Evolutionary conservation across 2,888 invertebrate species (phyloP).

Genomic region (Dicranocentrus wangi): DNA sequence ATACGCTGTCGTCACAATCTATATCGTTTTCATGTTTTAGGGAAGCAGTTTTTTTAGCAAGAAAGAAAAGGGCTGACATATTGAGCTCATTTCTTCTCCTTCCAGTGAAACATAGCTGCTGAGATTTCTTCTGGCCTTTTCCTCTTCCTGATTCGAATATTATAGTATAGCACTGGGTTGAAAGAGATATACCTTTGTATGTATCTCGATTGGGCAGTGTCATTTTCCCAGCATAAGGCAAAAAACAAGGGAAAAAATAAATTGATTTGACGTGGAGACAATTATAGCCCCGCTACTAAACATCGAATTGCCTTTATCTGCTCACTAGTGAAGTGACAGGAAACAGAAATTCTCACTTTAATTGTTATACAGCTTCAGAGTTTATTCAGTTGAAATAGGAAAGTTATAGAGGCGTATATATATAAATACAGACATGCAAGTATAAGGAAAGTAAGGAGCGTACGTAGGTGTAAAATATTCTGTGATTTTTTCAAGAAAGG

Average conservation of each 20-base stretch:
- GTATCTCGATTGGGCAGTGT: constrained; percentile 23
- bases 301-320: no score
- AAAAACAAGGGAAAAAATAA: constrained; percentile 23
- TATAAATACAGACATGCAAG: neutral
- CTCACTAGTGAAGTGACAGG: neutral
- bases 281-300: no score
- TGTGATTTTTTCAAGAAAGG: constrained; percentile 13
- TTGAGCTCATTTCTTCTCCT: constrained; percentile 7
- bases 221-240: constrained; percentile 29
- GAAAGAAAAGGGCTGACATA: constrained; percentile 2
- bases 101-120: constrained; percentile 4
- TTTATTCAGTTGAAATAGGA: no score
- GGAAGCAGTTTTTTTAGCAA: neutral
- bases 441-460: neutral
- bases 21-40: constrained; percentile 4
- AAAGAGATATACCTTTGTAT: neutral
- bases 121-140: constrained; percentile 15
- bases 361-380: constrained; percentile 17
- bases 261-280: neutral
- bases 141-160: constrained; percentile 10
- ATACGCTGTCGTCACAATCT: no score
- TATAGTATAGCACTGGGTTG: neutral
- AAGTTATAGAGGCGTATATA: no score
- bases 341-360: constrained; percentile 7
- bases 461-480: neutral